Evolutionary conservation across 1,140 invertebrate genomes (phyloP), one percentile per base, ranked within the genome.

Genomic region (Halictus rubicundus): DNA sequence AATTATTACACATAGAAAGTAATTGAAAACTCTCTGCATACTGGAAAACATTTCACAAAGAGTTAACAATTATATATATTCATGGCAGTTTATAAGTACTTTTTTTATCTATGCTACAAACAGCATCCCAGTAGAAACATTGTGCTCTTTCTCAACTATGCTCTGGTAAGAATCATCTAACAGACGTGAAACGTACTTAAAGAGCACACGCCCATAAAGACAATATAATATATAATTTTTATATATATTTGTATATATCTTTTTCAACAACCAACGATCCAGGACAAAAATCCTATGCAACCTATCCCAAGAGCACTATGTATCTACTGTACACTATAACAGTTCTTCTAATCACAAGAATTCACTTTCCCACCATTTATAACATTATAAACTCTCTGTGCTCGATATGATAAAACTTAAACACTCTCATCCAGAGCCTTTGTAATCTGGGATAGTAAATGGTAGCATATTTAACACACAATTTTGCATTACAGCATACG

Each of bases 341-440:
- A 90, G 83, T 88, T 82, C 86, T 59, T 46, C 63, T 80, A 88
- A 86, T 86, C 81, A 86, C 84, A 85, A 85, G 85, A 87, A 89
- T 87, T 89, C 75, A 83, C 81, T 87, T 86, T 85, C 81, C 42
- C 82, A 83, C 68, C 78, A 85, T 83, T 89, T 74, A 80, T 83
- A 88, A 88, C 86, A 77, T 84, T 82, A 87, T 89, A 90, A 89
- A 89, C 86, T 90, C 84, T 89, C 78, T 80, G 77, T 80, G 76
- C 81, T 87, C 84, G 83, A 87, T 85, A 85, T 78, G 78, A 87
- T 86, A 86, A 87, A 89, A 84, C 81, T 79, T 84, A 78, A 85
- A 89, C 84, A 77, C 69, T 79, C 87, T 88, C 89, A 82, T 89
- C 89, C 89, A 89, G 85, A 88, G 88, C 89, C 85, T 88, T 89